These are phyloP conservation scores for Orthosia gracilis DNA, from an alignment of 2,888 invertebrate species.

Conservation along the genomic window DNA sequence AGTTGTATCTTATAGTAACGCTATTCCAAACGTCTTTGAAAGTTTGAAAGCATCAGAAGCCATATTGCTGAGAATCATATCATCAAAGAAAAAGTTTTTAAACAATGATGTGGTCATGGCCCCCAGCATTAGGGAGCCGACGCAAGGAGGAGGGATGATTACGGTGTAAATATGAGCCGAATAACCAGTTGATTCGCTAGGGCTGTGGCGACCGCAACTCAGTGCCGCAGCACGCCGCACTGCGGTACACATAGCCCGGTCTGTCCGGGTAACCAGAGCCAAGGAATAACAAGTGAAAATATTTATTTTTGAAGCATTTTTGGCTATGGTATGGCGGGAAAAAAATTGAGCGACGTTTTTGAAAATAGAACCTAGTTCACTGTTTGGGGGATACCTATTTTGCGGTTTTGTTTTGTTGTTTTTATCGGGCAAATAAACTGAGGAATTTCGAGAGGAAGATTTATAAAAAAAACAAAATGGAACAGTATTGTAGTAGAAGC, in stretches of 20 bases:
- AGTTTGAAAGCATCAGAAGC: no score
- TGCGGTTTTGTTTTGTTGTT: neutral
- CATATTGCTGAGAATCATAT: no score
- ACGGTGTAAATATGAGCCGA: constrained; percentile 42
- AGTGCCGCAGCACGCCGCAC: constrained; percentile 84
- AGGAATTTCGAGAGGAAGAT: neutral
- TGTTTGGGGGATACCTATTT: neutral
- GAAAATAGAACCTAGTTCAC: neutral
- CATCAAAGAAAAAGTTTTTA: no score
- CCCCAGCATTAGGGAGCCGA: no score
- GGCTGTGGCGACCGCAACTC: constrained; percentile 67
- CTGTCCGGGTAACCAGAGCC: constrained; percentile 57
- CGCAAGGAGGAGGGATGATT: no score
- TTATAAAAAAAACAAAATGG: neutral
- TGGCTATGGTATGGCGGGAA: neutral
- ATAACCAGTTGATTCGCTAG: constrained; percentile 57
- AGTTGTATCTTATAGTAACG: neutral
- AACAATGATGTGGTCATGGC: no score
- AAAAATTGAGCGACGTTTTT: neutral
- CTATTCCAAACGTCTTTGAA: no score
- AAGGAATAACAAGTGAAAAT: constrained; percentile 20
- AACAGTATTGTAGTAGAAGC: neutral
- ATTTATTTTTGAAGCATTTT: constrained; percentile 25
- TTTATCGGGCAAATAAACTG: no score
- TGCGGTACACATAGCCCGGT: constrained; percentile 78